Evolutionary conservation across 1,140 invertebrate species (phyloP).

Genomic region (Paralvinella palmiformis): DNA sequence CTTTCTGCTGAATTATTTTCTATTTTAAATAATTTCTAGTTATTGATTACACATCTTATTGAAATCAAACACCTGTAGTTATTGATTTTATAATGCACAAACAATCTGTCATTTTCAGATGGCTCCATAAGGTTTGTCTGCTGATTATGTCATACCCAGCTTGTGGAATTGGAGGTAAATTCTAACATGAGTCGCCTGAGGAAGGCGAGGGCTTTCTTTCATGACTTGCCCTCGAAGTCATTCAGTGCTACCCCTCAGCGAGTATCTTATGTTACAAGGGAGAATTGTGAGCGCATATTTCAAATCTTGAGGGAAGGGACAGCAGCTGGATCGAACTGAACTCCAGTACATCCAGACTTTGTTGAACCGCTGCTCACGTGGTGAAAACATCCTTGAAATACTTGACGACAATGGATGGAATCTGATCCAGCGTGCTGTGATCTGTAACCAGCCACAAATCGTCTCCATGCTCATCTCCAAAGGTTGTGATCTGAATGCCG

Average conservation of each 20-base stretch:
- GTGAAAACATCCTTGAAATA: conserved; percentile 18
- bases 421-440: conserved; percentile 16
- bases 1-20: too few relatives aligned
- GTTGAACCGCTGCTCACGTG: conserved; percentile 16
- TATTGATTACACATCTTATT: too few relatives aligned
- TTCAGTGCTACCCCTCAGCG: conserved; percentile 6
- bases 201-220: conserved; percentile 20
- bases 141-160: too few relatives aligned
- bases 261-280: conserved; percentile 12
- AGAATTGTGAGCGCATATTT: conserved; percentile 18
- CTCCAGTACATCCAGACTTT: conserved; percentile 20
- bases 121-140: too few relatives aligned
- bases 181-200: conserved; percentile 16
- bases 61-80: too few relatives aligned
- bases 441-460: conserved; percentile 18
- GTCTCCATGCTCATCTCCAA: conserved; percentile 19
- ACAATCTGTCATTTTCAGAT: too few relatives aligned
- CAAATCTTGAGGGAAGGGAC: conserved; percentile 6
- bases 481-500: conserved; percentile 18
- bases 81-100: too few relatives aligned
- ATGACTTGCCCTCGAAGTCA: conserved; percentile 15
- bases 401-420: conserved; percentile 22
- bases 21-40: too few relatives aligned
- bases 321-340: conserved; percentile 5
- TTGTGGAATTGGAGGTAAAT: too few relatives aligned